Conservation (phyloP, 2,113 vertebrate genomes). For the Phylloscopus trochiloides region DNA sequence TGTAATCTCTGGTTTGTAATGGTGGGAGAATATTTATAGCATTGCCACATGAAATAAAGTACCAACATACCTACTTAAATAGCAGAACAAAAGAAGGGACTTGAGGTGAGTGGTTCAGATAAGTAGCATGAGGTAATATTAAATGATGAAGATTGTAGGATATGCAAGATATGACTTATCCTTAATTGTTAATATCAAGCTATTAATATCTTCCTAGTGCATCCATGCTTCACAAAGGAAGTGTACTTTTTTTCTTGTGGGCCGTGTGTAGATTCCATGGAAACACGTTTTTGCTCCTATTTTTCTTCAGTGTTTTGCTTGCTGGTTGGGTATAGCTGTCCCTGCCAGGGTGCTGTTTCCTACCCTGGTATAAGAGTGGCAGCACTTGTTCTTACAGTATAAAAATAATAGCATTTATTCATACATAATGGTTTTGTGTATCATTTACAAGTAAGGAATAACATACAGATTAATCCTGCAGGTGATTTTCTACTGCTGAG, state of each 20-base stretch:
- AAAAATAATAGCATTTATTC: not conserved
- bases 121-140: not conserved
- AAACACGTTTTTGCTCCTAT: not conserved
- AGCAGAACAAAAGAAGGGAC: not conserved
- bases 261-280: not conserved
- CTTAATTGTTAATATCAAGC: not conserved
- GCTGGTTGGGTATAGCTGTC: not conserved
- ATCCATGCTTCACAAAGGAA: not conserved
- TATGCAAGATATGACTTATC: constrained; percentile 24
- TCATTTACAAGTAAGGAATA: not conserved
- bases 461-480: not conserved
- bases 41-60: not conserved
- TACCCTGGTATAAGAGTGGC: not conserved
- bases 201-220: not conserved
- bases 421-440: not conserved
- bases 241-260: not conserved
- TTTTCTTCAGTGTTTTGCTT: not conserved
- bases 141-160: not conserved
- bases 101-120: not conserved
- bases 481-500: not conserved
- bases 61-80: not conserved
- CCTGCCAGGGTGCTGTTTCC: not conserved
- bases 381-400: not conserved
- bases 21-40: not conserved
- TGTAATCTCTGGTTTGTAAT: not conserved